These are phyloP conservation scores for Phymorhynchus buccinoides DNA, from an alignment of 1,140 invertebrate genomes.

Conservation along the genomic window DNA sequence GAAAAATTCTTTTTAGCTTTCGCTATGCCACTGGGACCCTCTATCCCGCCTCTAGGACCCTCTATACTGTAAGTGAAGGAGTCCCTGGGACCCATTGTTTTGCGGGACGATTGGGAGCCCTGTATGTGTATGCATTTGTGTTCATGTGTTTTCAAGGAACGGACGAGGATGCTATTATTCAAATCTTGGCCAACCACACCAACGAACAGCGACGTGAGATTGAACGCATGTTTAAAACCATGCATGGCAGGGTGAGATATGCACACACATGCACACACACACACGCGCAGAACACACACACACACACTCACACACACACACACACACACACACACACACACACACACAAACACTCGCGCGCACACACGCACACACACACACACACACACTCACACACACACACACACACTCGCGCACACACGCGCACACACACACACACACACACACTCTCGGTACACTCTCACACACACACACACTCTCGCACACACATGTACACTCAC, in stretches of 20 bases:
- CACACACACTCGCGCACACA: not conserved
- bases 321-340: conserved; percentile 5
- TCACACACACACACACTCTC: not conserved
- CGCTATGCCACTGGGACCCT: no score
- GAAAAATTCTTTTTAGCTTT: no score
- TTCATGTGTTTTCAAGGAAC: not conserved
- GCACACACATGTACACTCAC: not conserved
- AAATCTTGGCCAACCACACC: not conserved
- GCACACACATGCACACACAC: no score
- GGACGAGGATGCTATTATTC: not conserved
- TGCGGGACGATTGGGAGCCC: no score
- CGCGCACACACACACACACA: not conserved
- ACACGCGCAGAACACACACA: not conserved
- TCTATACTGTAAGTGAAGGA: no score
- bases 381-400: no score
- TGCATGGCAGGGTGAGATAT: conserved; percentile 85
- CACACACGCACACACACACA: no score
- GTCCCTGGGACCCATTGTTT: no score
- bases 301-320: not conserved
- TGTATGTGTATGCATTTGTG: not conserved
- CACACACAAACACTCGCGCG: not conserved
- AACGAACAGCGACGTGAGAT: conserved; percentile 81
- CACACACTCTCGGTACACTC: not conserved
- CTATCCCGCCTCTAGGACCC: no score
- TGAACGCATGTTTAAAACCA: conserved; percentile 89